A percentile compares a stretch with the other conserved stretches of the same genome.
These are phyloP conservation scores for Teleogryllus occipitalis DNA, from an alignment of 1,140 invertebrate genomes.

Conservation along the genomic window DNA sequence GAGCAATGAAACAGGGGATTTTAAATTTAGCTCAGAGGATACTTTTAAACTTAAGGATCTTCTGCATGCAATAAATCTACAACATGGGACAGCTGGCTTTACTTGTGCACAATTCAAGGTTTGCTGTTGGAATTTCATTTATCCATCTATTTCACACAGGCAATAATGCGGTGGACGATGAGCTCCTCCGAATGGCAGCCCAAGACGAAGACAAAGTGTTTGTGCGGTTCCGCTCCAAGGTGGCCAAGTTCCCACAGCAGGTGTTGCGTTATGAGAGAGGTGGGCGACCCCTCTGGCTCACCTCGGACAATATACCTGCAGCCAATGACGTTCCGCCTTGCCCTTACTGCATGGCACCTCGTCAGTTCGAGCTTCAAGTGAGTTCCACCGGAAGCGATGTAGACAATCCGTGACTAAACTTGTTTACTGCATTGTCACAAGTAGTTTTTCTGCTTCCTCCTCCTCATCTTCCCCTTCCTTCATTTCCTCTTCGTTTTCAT, in stretches of 20 bases:
- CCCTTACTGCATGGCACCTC: constrained; percentile 56
- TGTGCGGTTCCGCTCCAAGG: constrained; percentile 54
- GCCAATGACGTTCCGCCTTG: constrained; percentile 60
- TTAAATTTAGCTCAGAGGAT: neutral
- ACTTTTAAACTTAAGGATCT: neutral
- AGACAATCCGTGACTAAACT: too few species aligned
- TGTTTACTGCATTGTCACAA: too few species aligned
- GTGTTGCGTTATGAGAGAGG: constrained; percentile 74
- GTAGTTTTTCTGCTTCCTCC: too few species aligned
- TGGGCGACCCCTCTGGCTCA: constrained; percentile 74
- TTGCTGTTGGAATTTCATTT: too few species aligned
- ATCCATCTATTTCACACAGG: constrained; percentile 26
- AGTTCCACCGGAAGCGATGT: constrained; percentile 8
- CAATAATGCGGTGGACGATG: constrained; percentile 46
- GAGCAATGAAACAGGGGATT: neutral
- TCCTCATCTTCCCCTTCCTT: too few species aligned
- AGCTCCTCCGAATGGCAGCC: constrained; percentile 48
- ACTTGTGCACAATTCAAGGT: too few species aligned
- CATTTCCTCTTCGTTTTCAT: too few species aligned
- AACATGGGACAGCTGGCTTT: too few species aligned
- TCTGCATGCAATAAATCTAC: too few species aligned
- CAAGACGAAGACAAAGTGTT: constrained; percentile 64
- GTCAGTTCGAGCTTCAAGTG: constrained; percentile 90
- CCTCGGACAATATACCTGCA: constrained; percentile 39
- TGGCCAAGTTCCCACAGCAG: constrained; percentile 57